Base-by-base conservation (phyloP, 2,113 vertebrate genomes). In the Aplodontia rufa region DNA sequence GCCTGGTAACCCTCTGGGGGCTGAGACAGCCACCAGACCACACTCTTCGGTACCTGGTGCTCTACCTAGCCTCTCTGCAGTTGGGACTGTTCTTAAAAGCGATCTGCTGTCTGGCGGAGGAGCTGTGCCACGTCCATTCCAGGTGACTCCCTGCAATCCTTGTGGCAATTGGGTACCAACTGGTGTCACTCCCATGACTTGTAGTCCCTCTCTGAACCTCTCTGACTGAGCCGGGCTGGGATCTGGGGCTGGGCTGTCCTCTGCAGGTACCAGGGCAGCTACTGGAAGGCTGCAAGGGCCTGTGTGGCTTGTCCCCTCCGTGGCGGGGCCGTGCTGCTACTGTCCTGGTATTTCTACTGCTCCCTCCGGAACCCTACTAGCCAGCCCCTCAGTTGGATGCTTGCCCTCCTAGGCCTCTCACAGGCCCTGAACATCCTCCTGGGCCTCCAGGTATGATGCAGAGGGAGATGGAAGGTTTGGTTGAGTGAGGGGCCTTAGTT, bases 71-170 rank as follows among this genome's bases (percentile, higher is more conserved):
- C 42, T 94, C 92, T 14, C 49, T 97, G 96, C 97, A 98, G 90
- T 47, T 98, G 5, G 96, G 95, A 45, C 72, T 22, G 1, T 89
- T 98, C 83, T 81, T 98, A 42, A 98, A 97, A 55, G 76, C 93
- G 28, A 1, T 10, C 81, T 98, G 98, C 93, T 90, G 5, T 90
- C 91, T 98, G 94, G 96, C 71, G 0, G 98, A 98, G 91, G 98
- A 98, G 91, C 92, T 98, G 45, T 60, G 68, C 74, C 98, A 98
- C 28, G 6, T 98, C 2, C 97, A 93, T 0, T 91, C 98, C 97
- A 98, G 98, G 98, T 98, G 76, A 98, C 26, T 60, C 42, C 51
- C 37, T 75, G 10, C 2, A 35, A 13, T 47, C 3, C 58, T 81
- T 28, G 3, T 24, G 58, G 83, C 1, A 17, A 49, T 6, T 24